These are phyloP conservation scores for Oryzias melastigma DNA, from an alignment of 2,113 vertebrate genomes.

Conservation along the genomic window DNA sequence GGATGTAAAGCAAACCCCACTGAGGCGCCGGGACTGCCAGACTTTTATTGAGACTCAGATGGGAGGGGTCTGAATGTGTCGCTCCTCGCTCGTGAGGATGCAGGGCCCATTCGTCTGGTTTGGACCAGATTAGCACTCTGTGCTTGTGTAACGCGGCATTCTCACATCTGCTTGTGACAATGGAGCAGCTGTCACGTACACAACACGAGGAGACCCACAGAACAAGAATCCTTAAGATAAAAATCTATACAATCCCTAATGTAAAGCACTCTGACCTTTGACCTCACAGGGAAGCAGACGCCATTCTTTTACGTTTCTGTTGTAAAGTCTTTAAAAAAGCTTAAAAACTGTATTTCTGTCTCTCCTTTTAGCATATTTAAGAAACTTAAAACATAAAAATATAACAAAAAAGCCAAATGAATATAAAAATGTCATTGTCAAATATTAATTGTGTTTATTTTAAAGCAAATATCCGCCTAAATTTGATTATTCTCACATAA, in stretches of 20 bases:
- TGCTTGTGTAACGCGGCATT: constrained; percentile 49
- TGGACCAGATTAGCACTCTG: constrained; percentile 54
- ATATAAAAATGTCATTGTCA: too few relatives aligned
- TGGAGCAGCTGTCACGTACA: constrained; percentile 35
- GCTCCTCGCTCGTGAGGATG: constrained; percentile 19
- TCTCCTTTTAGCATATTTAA: too few relatives aligned
- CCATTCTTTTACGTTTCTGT: neutral
- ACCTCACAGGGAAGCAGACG: neutral
- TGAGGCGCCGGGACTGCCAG: neutral
- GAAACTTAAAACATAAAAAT: too few relatives aligned
- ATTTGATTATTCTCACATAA: too few relatives aligned
- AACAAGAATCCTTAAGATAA: neutral
- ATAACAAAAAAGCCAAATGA: too few relatives aligned
- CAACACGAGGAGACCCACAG: neutral
- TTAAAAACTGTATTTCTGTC: too few relatives aligned
- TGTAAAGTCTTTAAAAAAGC: too few relatives aligned
- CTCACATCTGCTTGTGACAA: constrained; percentile 56
- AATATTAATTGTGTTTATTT: too few relatives aligned
- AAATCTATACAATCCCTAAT: neutral
- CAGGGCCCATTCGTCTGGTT: constrained; percentile 7
- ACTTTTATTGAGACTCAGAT: constrained; percentile 61
- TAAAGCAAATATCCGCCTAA: too few relatives aligned
- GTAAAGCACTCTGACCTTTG: constrained; percentile 28
- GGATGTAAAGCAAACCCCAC: constrained; percentile 63
- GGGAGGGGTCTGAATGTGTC: constrained; percentile 57